Evolutionary conservation across 2,113 vertebrate genomes (phyloP).

Genomic region (Malurus melanocephalus): DNA sequence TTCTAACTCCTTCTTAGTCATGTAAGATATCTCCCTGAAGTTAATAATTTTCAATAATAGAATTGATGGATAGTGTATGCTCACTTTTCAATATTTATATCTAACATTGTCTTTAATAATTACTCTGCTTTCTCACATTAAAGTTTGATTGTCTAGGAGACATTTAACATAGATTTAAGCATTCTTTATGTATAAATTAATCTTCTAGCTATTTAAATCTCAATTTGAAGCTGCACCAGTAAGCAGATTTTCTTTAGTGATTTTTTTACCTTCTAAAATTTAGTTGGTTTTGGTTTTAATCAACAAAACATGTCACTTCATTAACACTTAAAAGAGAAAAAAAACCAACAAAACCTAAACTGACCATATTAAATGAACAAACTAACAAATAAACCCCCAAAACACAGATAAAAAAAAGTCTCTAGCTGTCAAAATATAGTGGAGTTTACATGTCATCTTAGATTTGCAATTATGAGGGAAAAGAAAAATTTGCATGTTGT

Average conservation of each 20-base stretch:
- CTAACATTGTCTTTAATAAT: background rate
- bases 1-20: background rate
- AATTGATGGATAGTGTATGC: background rate
- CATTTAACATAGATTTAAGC: background rate
- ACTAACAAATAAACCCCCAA: background rate
- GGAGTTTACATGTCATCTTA: background rate
- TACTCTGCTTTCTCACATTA: background rate
- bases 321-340: background rate
- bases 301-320: background rate
- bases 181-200: background rate
- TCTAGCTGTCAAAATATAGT: background rate
- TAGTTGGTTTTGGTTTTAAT: background rate
- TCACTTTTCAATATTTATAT: background rate
- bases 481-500: background rate
- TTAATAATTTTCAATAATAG: background rate
- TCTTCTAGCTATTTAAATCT: background rate
- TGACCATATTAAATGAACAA: background rate
- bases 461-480: background rate
- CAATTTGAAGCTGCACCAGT: background rate
- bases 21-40: background rate
- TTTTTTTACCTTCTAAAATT: background rate
- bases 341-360: no score
- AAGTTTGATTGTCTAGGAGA: background rate
- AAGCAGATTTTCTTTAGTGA: background rate
- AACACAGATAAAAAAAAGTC: background rate